A percentile compares a stretch with the other conserved stretches of the same genome.
Evolutionary conservation across 2,113 vertebrate species (phyloP).

Genomic region (Calyptomena viridis): DNA sequence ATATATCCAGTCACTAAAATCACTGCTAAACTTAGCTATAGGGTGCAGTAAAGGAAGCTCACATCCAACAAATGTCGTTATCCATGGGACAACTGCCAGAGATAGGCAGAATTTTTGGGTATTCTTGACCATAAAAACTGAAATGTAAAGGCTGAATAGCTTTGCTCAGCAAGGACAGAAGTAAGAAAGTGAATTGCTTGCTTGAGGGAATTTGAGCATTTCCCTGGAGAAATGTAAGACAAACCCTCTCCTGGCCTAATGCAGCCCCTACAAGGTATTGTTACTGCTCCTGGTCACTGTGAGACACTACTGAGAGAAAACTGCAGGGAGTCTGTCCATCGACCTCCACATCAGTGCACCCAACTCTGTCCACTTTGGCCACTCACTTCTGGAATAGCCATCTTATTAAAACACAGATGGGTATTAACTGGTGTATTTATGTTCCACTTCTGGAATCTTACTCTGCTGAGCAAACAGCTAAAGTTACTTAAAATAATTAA

Average conservation of each 20-base stretch:
- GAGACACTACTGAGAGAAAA: not conserved
- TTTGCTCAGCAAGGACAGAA: not conserved
- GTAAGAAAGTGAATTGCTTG: not conserved
- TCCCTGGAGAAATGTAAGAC: not conserved
- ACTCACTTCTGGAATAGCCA: constrained; percentile 34
- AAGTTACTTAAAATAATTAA: not conserved
- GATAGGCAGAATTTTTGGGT: not conserved
- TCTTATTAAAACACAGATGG: not conserved
- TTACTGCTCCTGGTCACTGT: not conserved
- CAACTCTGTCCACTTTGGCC: not conserved
- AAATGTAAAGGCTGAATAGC: not conserved
- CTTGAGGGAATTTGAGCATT: not conserved
- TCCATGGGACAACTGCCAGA: not conserved
- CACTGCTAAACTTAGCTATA: not conserved
- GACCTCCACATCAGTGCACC: not conserved
- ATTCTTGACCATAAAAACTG: not conserved
- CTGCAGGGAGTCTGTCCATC: not conserved
- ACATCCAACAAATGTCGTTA: not conserved
- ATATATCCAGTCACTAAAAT: not conserved
- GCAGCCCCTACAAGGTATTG: not conserved
- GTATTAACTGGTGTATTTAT: not conserved
- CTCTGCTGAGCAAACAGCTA: not conserved
- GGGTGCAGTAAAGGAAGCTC: not conserved
- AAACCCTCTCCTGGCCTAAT: not conserved
- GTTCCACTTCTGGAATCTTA: not conserved